phyloP scores from a whole-genome alignment of 2,113 vertebrate species.

The Gulo gulo region DNA sequence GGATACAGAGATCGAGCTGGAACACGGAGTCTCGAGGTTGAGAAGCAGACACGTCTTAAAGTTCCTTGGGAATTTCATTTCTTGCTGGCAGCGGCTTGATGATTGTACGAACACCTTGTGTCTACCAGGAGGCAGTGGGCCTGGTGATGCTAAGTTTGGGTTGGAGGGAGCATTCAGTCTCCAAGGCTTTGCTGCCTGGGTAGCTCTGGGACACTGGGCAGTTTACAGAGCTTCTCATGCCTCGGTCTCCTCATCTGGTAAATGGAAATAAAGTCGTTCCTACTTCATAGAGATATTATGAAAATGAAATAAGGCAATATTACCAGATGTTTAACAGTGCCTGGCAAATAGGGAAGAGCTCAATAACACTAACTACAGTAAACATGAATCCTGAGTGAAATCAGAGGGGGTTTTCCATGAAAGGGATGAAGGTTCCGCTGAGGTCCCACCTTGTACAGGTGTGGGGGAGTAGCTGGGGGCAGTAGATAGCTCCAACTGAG shows the following conservation, averaged over 20 bases:
- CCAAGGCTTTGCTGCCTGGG: neutral
- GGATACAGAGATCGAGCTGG: neutral
- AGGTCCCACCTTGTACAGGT: neutral
- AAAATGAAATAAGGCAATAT: neutral
- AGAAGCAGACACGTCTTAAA: neutral
- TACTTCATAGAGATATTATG: neutral
- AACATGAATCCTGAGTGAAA: neutral
- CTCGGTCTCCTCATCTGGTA: conserved; percentile 1
- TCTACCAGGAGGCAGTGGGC: neutral
- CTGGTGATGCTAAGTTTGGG: neutral
- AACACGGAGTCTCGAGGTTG: neutral
- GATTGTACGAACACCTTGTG: neutral
- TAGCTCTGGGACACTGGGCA: neutral
- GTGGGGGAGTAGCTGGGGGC: neutral
- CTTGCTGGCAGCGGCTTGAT: neutral
- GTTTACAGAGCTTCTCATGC: neutral
- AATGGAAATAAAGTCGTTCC: neutral
- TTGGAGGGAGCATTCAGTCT: neutral
- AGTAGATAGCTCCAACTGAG: neutral
- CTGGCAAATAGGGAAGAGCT: neutral
- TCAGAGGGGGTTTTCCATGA: neutral
- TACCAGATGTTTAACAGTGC: neutral
- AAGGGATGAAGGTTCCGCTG: neutral
- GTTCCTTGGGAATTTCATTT: neutral
- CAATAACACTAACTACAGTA: neutral